phyloP scores from a whole-genome alignment of 2,888 invertebrate genomes.

The Petrolisthes manimaculis region DNA sequence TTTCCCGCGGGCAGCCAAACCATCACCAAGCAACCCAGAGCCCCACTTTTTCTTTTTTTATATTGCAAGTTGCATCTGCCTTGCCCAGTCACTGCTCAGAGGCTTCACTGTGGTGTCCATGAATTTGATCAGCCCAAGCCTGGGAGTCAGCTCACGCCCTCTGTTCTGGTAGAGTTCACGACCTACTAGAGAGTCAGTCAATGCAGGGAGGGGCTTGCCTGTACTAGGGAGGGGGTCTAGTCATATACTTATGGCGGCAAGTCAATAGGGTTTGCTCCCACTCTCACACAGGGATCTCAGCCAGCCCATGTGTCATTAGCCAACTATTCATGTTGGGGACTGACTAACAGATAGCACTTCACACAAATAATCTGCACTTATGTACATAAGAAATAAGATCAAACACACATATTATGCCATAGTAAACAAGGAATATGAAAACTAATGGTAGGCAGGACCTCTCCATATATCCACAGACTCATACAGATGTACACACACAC shows the following conservation, averaged over 20 bases:
- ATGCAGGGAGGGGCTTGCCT: not conserved
- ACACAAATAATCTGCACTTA: not conserved
- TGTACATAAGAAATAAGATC: not conserved
- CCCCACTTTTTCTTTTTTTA: constrained; percentile 33
- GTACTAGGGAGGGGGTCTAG: not conserved
- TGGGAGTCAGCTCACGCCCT: constrained; percentile 56
- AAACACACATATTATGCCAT: not conserved
- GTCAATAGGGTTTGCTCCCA: not conserved
- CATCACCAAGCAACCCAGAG: constrained; percentile 57
- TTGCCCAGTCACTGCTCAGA: constrained; percentile 59
- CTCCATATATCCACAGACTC: not conserved
- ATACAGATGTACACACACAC: not conserved
- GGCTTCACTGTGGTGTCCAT: constrained; percentile 46
- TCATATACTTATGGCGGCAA: too few species aligned
- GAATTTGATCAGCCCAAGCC: constrained; percentile 52
- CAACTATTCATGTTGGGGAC: not conserved
- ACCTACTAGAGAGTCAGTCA: constrained; percentile 43
- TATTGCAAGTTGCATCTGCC: constrained; percentile 54
- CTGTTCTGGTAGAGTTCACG: constrained; percentile 44
- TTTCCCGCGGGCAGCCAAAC: constrained; percentile 35
- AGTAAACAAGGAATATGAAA: not conserved
- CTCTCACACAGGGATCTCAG: not conserved
- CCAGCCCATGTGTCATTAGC: not conserved
- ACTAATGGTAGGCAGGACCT: not conserved
- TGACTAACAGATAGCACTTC: not conserved